These are phyloP conservation scores for Helleia helle DNA, from an alignment of 2,888 invertebrate species.

Conservation along the genomic window DNA sequence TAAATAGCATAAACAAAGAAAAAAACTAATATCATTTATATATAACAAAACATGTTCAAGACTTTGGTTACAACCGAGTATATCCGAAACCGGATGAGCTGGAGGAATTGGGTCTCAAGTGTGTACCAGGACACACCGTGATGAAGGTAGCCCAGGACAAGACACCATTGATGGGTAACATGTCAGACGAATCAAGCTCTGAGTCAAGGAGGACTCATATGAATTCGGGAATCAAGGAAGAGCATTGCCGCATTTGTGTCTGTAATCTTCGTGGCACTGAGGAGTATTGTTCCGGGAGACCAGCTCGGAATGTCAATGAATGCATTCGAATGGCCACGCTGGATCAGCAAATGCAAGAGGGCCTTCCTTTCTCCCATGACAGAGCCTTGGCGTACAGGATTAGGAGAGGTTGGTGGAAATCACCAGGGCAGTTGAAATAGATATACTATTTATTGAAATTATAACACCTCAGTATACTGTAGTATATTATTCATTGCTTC, in stretches of 20 bases:
- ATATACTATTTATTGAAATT: no score
- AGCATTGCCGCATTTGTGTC: constrained; percentile 44
- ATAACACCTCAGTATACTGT: no score
- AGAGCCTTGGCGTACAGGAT: constrained; percentile 35
- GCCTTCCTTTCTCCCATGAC: constrained; percentile 35
- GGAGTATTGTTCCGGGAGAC: constrained; percentile 44
- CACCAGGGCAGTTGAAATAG: constrained; percentile 2
- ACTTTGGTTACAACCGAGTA: constrained; percentile 36
- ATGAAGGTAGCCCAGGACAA: constrained; percentile 25
- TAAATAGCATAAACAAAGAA: no score
- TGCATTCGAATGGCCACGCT: constrained; percentile 36
- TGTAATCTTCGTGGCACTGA: constrained; percentile 46
- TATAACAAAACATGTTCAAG: constrained; percentile 32
- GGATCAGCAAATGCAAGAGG: constrained; percentile 24
- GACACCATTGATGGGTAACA: background rate
- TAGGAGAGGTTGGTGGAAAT: constrained; percentile 39
- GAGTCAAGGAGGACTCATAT: constrained; percentile 33
- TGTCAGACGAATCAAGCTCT: background rate
- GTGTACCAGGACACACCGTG: constrained; percentile 48
- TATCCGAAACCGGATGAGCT: constrained; percentile 27
- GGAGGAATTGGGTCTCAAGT: constrained; percentile 27
- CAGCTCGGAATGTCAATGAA: constrained; percentile 49
- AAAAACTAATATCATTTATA: no score
- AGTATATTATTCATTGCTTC: no score
- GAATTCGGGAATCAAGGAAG: constrained; percentile 31